Percentiles rank a stretch among this genome's conserved stretches.
These are phyloP conservation scores for Phyllostomus discolor DNA, from an alignment of 2,113 vertebrate species.

Conservation along the genomic window DNA sequence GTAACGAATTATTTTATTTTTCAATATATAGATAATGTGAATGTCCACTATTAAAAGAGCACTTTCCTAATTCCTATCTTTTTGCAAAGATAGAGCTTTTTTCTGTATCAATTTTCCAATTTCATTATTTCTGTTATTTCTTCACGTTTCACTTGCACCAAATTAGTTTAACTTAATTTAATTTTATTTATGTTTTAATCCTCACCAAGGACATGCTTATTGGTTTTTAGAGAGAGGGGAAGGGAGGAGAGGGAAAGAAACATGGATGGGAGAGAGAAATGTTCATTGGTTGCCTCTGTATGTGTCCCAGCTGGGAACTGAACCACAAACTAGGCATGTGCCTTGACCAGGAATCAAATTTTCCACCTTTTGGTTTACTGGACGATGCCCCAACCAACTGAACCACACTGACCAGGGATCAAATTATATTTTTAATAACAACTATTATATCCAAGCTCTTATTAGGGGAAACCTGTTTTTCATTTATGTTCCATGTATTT, in stretches of 20 bases:
- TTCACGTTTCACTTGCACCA: slow-evolving; percentile 4
- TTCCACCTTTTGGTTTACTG: too few relatives aligned
- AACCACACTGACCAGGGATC: too few relatives aligned
- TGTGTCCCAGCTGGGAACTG: too few relatives aligned
- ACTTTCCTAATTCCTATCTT: neutral
- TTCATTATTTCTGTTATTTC: neutral
- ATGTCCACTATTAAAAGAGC: neutral
- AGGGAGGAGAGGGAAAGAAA: too few relatives aligned
- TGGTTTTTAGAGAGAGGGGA: too few relatives aligned
- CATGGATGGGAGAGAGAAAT: too few relatives aligned
- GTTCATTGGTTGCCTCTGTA: too few relatives aligned
- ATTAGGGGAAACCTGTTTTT: neutral
- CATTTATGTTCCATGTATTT: slow-evolving; percentile 31
- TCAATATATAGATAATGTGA: neutral
- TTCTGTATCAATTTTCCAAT: neutral
- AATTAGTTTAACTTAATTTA: neutral
- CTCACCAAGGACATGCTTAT: too few relatives aligned
- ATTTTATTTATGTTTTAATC: too few relatives aligned
- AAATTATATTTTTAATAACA: slow-evolving; percentile 49
- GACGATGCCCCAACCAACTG: too few relatives aligned
- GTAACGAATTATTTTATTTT: neutral
- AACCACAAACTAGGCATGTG: too few relatives aligned
- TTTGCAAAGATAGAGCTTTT: slow-evolving; percentile 13
- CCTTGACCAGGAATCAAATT: too few relatives aligned
- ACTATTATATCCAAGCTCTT: neutral